phyloP scores from a whole-genome alignment of 2,888 invertebrate species.

The Laspeyria flexula region DNA sequence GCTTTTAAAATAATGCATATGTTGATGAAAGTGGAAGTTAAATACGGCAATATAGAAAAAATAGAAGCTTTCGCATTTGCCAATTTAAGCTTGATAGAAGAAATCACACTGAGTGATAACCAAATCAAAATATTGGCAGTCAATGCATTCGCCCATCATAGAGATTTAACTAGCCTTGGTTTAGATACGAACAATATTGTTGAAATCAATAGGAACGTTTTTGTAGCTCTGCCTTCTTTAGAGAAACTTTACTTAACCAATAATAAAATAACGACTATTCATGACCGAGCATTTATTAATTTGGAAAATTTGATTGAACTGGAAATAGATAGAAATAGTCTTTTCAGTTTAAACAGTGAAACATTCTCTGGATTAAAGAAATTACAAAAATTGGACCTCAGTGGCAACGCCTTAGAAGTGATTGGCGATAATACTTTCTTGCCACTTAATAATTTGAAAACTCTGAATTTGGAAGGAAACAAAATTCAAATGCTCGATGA shows the following conservation, averaged over 20 bases:
- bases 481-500: constrained; percentile 80
- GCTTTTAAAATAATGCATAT: constrained; percentile 86
- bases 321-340: constrained; percentile 91
- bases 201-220: constrained; percentile 90
- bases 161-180: constrained; percentile 87
- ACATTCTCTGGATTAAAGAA: constrained; percentile 90
- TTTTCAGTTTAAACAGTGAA: constrained; percentile 90
- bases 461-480: constrained; percentile 71
- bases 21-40: constrained; percentile 86
- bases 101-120: constrained; percentile 89
- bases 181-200: constrained; percentile 90
- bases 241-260: constrained; percentile 91
- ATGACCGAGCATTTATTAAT: constrained; percentile 93
- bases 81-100: constrained; percentile 88
- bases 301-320: constrained; percentile 89
- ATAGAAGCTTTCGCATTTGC: constrained; percentile 90
- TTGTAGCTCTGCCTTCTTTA: constrained; percentile 89
- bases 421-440: constrained; percentile 91
- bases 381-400: constrained; percentile 89
- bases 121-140: constrained; percentile 87
- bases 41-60: constrained; percentile 89
- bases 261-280: constrained; percentile 93
- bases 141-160: constrained; percentile 89
- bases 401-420: constrained; percentile 90
- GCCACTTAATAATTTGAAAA: constrained; percentile 62